A percentile compares a stretch with the other conserved stretches of the same genome.
phyloP scores from a whole-genome alignment of 2,797 vertebrate genomes.

The Poeciliopsis infans region DNA sequence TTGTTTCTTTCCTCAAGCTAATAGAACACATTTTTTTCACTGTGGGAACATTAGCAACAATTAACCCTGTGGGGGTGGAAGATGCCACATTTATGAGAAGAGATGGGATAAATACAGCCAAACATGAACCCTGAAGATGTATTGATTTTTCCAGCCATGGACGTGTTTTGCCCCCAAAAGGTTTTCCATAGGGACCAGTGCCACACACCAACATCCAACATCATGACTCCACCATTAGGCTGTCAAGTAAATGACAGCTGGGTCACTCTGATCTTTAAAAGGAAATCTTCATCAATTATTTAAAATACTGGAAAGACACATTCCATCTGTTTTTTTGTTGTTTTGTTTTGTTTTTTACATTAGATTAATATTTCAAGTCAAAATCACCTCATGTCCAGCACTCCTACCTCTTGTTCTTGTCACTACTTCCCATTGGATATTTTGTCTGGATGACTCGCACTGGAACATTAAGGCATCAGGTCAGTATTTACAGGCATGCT shows the following conservation, averaged over 20 bases:
- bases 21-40: conserved; percentile 61
- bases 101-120: conserved; percentile 15
- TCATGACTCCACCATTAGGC: conserved; percentile 57
- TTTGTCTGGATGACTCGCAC: conserved; percentile 78
- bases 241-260: conserved; percentile 62
- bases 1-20: conserved; percentile 55
- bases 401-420: conserved; percentile 33
- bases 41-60: conserved; percentile 43
- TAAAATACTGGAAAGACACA: conserved; percentile 71
- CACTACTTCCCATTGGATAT: conserved; percentile 67
- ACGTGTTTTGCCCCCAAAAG: conserved; percentile 3
- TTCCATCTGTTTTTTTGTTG: conserved; percentile 73
- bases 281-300: conserved; percentile 79
- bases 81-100: conserved; percentile 21
- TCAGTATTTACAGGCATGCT: conserved; percentile 51
- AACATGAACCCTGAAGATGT: conserved; percentile 12
- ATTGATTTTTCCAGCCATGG: conserved; percentile 9
- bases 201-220: conserved; percentile 21
- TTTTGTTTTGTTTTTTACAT: conserved; percentile 67
- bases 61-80: conserved; percentile 25
- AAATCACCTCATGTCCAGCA: conserved; percentile 5
- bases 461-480: conserved; percentile 73
- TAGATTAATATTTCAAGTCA: conserved; percentile 80
- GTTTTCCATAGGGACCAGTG: not conserved
- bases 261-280: conserved; percentile 75